Percentiles rank a stretch among this genome's conserved stretches.
Evolutionary conservation across 92 coral and sea anemone species (phyloP).

Genomic region (Micromussa lordhowensis): DNA sequence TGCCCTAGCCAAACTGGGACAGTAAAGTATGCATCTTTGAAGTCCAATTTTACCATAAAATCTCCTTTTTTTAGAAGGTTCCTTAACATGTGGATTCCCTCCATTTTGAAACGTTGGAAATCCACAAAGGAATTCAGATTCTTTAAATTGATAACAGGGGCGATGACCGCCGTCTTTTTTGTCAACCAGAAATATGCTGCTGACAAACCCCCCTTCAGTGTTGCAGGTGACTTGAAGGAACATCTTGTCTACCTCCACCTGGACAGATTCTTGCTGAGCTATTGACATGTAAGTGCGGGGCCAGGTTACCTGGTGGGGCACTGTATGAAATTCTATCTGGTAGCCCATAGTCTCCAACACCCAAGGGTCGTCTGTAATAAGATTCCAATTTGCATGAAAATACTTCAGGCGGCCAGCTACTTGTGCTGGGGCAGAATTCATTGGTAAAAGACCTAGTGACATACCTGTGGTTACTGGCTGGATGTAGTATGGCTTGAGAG

Average conservation of each 20-base stretch:
- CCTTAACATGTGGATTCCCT: slow-evolving; percentile 37
- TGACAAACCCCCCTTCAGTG: slow-evolving; percentile 6
- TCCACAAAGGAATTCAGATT: slow-evolving; percentile 29
- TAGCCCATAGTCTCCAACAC: slow-evolving; percentile 32
- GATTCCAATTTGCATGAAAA: slow-evolving; percentile 19
- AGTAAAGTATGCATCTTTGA: slow-evolving; percentile 59
- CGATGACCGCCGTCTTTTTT: slow-evolving; percentile 50
- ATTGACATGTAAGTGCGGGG: slow-evolving; percentile 21
- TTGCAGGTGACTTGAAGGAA: neutral
- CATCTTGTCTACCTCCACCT: slow-evolving; percentile 8
- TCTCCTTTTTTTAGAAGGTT: slow-evolving; percentile 45
- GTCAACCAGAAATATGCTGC: slow-evolving; percentile 4
- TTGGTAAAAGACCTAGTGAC: slow-evolving; percentile 2
- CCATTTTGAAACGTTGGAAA: slow-evolving; percentile 56
- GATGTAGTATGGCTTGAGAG: slow-evolving; percentile 1
- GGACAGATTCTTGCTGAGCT: neutral
- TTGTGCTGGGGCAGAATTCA: neutral
- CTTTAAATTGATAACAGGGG: slow-evolving; percentile 31
- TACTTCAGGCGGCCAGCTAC: slow-evolving; percentile 7
- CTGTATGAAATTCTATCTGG: slow-evolving; percentile 14
- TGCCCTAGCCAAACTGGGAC: slow-evolving; percentile 47
- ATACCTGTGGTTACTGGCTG: slow-evolving; percentile 34
- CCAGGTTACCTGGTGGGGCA: neutral
- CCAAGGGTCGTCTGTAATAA: slow-evolving; percentile 23
- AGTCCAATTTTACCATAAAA: slow-evolving; percentile 54